Evolutionary conservation across 2,888 invertebrate genomes (phyloP), one percentile per base, ranked within the genome.

Genomic region (Alloplasta piceator): DNA sequence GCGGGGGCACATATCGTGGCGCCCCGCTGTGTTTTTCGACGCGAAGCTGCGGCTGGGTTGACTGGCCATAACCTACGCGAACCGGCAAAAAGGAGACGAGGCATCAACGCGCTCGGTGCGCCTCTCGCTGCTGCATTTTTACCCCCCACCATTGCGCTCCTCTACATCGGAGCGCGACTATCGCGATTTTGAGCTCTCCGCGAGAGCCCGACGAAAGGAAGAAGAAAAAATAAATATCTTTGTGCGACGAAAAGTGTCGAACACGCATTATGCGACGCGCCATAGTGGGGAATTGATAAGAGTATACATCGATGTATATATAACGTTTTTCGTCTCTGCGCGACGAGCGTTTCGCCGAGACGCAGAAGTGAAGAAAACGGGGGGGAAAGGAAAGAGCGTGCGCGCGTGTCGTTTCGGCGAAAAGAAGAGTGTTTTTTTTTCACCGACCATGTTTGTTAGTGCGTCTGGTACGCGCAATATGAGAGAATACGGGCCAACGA

Each of bases 11-110:
- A 87, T 87, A 87, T 87, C 89, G 90, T 90, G 90, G 90, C 90
- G 90, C 90, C 90, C 89, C 89, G 84, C 87, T 85, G 89, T 88
- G 90, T 89, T 90, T 89, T 88, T 87, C 86, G 85, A 86, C 83
- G 84, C 82, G 84, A 90, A 88, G 85, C 89, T 48, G 50, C n/a
- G n/a, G n/a, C n/a, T 41, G 61, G 60, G 71, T 52, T 52, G 72
- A 61, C 72, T 88, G 86, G 83, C 86, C 85, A 85, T 87, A 87
- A 88, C 86, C 87, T 88, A 86, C 85, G 84, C 85, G 83, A 84
- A 85, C 84, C 84, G 82, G 85, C 83, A 80, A 84, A 83, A 84
- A 80, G 78, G 79, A 81, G 81, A 80, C 68, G 70, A 80, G 79
- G 81, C 82, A 73, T 71, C 55, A 64, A 56, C 73, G 64, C 26